A percentile compares a stretch with the other conserved stretches of the same genome.
Conservation (phyloP, 2,797 vertebrate genomes). For the Mormyrus proboscirostris region DNA sequence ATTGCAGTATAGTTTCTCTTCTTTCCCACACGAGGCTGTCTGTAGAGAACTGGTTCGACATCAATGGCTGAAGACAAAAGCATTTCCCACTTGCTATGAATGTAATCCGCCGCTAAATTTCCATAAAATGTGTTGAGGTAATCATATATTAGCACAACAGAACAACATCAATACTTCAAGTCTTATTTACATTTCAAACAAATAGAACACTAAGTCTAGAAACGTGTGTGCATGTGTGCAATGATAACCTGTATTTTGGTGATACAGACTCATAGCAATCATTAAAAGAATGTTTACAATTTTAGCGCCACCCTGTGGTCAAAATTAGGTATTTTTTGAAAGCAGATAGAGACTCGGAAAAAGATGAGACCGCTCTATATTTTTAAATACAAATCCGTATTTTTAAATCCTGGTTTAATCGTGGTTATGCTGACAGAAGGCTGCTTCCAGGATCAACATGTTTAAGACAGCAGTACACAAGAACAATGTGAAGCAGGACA, state of each 20-base stretch:
- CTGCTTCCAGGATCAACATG: background rate
- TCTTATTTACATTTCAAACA: constrained; percentile 27
- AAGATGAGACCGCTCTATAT: constrained; percentile 25
- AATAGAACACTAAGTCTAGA: background rate
- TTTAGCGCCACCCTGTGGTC: constrained; percentile 56
- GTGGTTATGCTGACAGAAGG: background rate
- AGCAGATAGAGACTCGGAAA: constrained; percentile 40
- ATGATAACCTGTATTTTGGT: constrained; percentile 20
- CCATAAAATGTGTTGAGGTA: constrained; percentile 20
- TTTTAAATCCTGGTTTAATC: background rate
- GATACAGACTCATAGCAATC: background rate
- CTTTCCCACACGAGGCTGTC: background rate
- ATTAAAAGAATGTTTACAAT: background rate
- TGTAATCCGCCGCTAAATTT: background rate
- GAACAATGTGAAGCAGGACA: background rate
- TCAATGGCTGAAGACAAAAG: background rate
- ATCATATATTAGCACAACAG: constrained; percentile 2
- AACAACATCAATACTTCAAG: constrained; percentile 13
- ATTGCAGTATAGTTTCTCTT: background rate
- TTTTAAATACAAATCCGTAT: background rate
- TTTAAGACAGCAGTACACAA: background rate
- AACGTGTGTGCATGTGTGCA: background rate
- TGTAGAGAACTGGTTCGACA: background rate
- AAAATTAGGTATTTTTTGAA: constrained; percentile 45
- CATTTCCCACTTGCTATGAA: background rate